Conservation (phyloP, 2,113 vertebrate genomes). For the mouse (Mus musculus) region DNA sequence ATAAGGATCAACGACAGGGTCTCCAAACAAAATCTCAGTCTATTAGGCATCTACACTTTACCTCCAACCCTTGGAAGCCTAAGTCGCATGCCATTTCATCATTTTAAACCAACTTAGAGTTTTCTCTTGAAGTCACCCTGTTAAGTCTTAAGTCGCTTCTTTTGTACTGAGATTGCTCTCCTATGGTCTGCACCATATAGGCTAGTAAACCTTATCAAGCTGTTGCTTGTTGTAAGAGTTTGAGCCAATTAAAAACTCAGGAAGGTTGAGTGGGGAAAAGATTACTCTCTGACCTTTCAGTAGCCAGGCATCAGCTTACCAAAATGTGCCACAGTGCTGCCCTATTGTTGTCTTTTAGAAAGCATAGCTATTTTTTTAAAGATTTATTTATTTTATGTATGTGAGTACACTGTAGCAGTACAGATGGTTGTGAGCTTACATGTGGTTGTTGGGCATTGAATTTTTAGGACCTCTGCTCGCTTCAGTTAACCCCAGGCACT, state of each 20-base stretch:
- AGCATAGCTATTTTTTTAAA: neutral
- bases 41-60: neutral
- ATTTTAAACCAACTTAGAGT: neutral
- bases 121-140: neutral
- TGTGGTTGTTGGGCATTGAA: no score
- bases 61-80: neutral
- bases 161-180: neutral
- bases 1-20: neutral
- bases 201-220: neutral
- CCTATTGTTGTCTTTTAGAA: neutral
- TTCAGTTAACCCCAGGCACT: no score
- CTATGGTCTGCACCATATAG: neutral
- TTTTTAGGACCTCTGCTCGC: no score
- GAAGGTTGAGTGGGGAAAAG: neutral
- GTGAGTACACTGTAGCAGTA: no score
- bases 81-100: neutral
- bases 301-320: neutral
- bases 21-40: neutral
- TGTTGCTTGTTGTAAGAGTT: neutral
- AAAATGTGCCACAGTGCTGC: neutral
- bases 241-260: neutral
- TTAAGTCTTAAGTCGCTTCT: neutral
- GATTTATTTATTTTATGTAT: no score
- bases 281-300: neutral
- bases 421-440: no score